phyloP scores from a whole-genome alignment of 2,888 invertebrate species.

The Volucella zonaria region DNA sequence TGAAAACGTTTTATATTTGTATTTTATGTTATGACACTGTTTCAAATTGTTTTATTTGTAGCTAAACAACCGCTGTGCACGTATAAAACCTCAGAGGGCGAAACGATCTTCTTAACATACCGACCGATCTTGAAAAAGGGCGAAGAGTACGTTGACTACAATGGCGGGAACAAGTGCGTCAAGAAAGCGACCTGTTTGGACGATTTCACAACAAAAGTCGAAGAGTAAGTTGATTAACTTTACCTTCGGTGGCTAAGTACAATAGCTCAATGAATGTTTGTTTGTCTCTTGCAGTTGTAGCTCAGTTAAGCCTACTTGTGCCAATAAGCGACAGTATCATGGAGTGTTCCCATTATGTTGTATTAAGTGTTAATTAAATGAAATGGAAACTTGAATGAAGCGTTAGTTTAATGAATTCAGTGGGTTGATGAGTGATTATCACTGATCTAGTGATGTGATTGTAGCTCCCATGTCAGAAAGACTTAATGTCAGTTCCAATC shows the following conservation, averaged over 20 bases:
- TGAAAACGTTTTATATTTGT: background rate
- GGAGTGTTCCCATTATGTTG: conserved; percentile 81
- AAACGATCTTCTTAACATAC: conserved; percentile 79
- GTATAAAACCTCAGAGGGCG: conserved; percentile 78
- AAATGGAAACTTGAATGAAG: too few relatives aligned
- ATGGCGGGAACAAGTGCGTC: conserved; percentile 78
- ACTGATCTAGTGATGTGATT: too few relatives aligned
- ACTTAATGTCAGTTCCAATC: too few relatives aligned
- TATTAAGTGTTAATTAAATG: conserved; percentile 77
- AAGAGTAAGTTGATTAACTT: conserved; percentile 77
- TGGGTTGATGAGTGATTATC: too few relatives aligned
- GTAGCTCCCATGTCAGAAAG: too few relatives aligned
- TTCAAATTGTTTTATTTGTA: conserved; percentile 36
- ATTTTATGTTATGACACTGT: background rate
- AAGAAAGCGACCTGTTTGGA: conserved; percentile 79
- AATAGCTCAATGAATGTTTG: background rate
- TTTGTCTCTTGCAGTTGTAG: conserved; percentile 44
- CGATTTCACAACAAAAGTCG: conserved; percentile 78
- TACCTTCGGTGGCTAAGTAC: background rate
- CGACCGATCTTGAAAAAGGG: conserved; percentile 78
- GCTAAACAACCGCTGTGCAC: conserved; percentile 79
- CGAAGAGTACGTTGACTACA: conserved; percentile 80
- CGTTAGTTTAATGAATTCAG: too few relatives aligned
- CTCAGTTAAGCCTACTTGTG: conserved; percentile 75
- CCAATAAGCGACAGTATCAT: conserved; percentile 78